phyloP scores from a whole-genome alignment of 2,113 vertebrate species.

The Xyliphius kryptos region DNA sequence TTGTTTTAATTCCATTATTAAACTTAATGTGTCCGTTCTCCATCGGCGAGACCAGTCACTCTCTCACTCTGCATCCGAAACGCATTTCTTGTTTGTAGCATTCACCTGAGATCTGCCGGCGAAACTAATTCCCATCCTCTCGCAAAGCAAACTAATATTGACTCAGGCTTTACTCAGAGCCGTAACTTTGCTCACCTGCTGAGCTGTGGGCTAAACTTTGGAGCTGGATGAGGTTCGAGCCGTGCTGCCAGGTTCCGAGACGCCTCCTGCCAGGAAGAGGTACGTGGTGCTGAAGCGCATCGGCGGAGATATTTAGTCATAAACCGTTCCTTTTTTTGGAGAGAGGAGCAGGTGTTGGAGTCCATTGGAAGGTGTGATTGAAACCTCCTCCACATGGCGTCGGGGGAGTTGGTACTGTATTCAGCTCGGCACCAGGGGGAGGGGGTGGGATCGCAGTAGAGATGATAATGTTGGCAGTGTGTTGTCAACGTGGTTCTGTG shows the following conservation, averaged over 20 bases:
- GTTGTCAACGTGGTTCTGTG: too few species aligned
- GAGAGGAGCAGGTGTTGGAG: slow-evolving; percentile 15
- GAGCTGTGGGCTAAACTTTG: slow-evolving; percentile 1
- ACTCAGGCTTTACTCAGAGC: not conserved
- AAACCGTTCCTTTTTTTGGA: slow-evolving; percentile 1
- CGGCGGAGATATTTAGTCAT: slow-evolving; percentile 6
- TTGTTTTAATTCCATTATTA: too few species aligned
- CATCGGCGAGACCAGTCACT: too few species aligned
- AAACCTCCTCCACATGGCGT: slow-evolving; percentile 17
- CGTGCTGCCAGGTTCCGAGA: slow-evolving; percentile 1
- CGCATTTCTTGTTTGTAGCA: too few species aligned
- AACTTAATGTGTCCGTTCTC: too few species aligned
- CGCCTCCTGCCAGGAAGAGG: not conserved
- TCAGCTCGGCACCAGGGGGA: not conserved
- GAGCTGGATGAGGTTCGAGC: not conserved
- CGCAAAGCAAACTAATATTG: not conserved
- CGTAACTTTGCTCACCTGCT: not conserved
- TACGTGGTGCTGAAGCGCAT: not conserved
- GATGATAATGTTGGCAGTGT: too few species aligned
- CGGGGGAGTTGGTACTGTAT: slow-evolving; percentile 3
- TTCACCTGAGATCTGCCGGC: too few species aligned
- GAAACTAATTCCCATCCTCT: not conserved
- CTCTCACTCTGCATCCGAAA: too few species aligned
- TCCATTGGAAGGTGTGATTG: slow-evolving; percentile 18
- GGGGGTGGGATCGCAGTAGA: not conserved